These are phyloP conservation scores for Gerris lacustris DNA, from an alignment of 2,888 invertebrate species.

Conservation along the genomic window DNA sequence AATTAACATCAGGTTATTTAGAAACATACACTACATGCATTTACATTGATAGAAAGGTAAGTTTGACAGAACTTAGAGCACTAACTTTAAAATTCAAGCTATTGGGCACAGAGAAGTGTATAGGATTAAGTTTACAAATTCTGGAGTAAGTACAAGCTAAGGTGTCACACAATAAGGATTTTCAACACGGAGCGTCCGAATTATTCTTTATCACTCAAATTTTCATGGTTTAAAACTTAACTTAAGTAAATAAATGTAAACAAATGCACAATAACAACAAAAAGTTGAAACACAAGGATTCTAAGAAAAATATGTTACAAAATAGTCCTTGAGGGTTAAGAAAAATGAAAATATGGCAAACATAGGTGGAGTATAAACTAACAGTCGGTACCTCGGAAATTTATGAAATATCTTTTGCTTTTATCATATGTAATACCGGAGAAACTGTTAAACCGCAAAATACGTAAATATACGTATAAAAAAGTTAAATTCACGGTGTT, in stretches of 20 bases:
- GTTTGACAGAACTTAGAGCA: too few species aligned
- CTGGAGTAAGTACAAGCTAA: too few species aligned
- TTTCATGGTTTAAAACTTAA: not conserved
- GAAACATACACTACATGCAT: too few species aligned
- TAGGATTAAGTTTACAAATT: too few species aligned
- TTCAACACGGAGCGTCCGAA: not conserved
- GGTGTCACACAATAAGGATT: not conserved
- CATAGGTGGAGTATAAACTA: not conserved
- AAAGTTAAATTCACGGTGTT: constrained; percentile 2
- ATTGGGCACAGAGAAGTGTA: too few species aligned
- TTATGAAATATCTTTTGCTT: not conserved
- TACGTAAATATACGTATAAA: constrained; percentile 5
- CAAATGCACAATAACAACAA: not conserved
- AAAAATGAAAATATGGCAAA: not conserved
- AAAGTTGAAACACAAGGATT: not conserved
- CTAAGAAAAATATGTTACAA: not conserved
- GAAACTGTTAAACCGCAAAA: constrained; percentile 5
- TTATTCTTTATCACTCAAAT: not conserved
- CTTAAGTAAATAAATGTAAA: not conserved
- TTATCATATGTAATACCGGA: not conserved
- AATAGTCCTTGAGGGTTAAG: not conserved
- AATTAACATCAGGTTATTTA: too few species aligned
- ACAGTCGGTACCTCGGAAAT: not conserved
- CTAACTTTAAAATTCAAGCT: too few species aligned
- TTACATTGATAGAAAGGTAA: too few species aligned